Base-by-base conservation (phyloP, 2,888 invertebrate species). In the Exocentrus adspersus region DNA sequence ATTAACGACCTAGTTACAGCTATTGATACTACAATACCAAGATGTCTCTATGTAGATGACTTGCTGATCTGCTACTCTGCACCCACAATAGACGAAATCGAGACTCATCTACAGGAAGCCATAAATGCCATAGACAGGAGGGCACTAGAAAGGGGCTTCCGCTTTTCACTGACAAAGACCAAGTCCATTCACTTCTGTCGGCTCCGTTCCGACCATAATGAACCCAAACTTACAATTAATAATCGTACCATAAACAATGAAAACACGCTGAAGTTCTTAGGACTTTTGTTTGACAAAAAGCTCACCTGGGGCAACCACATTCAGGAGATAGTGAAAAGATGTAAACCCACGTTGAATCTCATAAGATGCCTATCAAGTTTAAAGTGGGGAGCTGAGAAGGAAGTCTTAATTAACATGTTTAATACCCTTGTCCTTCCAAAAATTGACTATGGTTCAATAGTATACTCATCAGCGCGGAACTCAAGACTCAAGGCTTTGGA, bases 1-100 rank as follows among this genome's bases (percentile, higher is more conserved):
- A 57, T 69, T 0, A 69, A 69, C 19, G 16, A 50, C 7, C 7
- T 69, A 9, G 17, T 58, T 2, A 24, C 17, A 5, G 21, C n/a
- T 6, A 16, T 63, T 1, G 28, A 54, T 17, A 1, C 43, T 12
- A 9, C 7, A 0, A 42, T 69, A 2, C 19, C 28, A 16, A 60
- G 28, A 20, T 41, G 17, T 20, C 10, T 64, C 1, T 67, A 30
- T 30, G 60, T 60, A 32, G 60, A 60, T 17, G 60, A 60, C n/a
- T 37, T 60, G 2, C 19, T 20, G 1, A 52, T 43, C 7, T 60
- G 24, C 24, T 45, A 45, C 17, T 53, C 52, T 41, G 60, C 14
- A 2, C 17, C 12, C 2, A 28, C 28, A 9, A 52, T 60, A 28
- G 53, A 52, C 1, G 52, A 52, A 1, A 60, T 60, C 19, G 28